Evolutionary conservation across 2,113 vertebrate genomes (phyloP), one percentile per base, ranked within the genome.

Genomic region (Porphyrio hochstetteri): DNA sequence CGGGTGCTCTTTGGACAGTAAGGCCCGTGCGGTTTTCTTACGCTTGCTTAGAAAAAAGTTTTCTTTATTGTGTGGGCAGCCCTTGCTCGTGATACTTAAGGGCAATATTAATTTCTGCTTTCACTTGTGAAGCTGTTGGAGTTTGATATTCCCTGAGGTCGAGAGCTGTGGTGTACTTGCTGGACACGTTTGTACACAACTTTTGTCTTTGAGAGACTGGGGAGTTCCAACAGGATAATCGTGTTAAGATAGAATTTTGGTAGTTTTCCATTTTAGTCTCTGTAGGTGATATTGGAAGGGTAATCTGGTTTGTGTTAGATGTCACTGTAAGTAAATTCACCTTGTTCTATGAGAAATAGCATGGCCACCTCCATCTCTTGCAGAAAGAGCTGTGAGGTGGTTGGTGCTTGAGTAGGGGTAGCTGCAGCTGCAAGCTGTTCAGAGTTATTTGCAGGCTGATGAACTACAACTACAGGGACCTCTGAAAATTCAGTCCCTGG

Each of bases 171-270:
- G 4, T 57, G 13, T 1, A 4, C 19, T 29, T 44, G 7, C 16
- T n/a, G 80, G 42, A 7, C 2, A 0, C 25, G 23, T 9, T 24
- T 0, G 0, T 15, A 44, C 24, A 1, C 4, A 20, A 23, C 36
- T 55, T 1, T 20, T 33, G 5, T 28, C 33, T 28, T 72, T 44
- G 13, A 42, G 48, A 35, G 16, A 6, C 13, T 6, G 10, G 46
- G 36, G 18, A 27, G 24, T 64, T 79, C 33, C 48, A 10, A 8
- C 3, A 0, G 5, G 10, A 14, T 20, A 23, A 27, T 36, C 13
- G 3, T 3, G 4, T 8, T 27, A 74, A 72, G 31, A 60, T 91
- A 40, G 38, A 33, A 0, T 36, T 72, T 82, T 64, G 18, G 21
- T 85, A 29, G 31, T 13, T 57, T 69, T 33, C 21, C 3, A 0